Conservation (phyloP, 2,797 vertebrate species). For the Scolopax bukidnonensis region DNA sequence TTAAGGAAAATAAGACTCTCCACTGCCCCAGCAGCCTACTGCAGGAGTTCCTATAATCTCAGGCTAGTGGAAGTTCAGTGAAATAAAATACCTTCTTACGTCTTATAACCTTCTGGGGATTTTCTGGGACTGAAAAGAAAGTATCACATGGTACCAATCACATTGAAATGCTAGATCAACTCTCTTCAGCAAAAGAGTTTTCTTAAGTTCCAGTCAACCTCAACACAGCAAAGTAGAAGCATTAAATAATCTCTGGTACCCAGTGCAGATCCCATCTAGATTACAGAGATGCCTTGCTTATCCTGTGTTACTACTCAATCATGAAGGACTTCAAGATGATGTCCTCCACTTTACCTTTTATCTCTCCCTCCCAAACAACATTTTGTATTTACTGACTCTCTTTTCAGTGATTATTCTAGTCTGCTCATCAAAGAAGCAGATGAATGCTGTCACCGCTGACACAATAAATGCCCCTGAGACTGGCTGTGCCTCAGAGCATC, state of each 20-base stretch:
- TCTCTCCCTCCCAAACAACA: background rate
- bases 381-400: background rate
- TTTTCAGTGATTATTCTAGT: background rate
- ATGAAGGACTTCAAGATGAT: background rate
- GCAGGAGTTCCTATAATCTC: background rate
- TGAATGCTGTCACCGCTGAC: background rate
- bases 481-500: background rate
- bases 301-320: background rate
- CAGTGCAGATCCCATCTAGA: background rate
- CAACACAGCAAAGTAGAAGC: background rate
- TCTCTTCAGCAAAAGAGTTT: background rate
- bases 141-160: background rate
- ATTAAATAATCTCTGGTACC: background rate
- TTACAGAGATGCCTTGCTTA: background rate
- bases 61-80: background rate
- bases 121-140: background rate
- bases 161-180: background rate
- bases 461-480: background rate
- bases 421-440: background rate
- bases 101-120: background rate
- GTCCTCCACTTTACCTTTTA: background rate
- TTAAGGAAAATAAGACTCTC: background rate
- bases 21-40: background rate
- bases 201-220: background rate
- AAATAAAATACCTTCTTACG: background rate